Percentiles rank a stretch among this genome's conserved stretches.
These are phyloP conservation scores for Melinaea menophilus DNA, from an alignment of 2,888 invertebrate genomes.

Conservation along the genomic window DNA sequence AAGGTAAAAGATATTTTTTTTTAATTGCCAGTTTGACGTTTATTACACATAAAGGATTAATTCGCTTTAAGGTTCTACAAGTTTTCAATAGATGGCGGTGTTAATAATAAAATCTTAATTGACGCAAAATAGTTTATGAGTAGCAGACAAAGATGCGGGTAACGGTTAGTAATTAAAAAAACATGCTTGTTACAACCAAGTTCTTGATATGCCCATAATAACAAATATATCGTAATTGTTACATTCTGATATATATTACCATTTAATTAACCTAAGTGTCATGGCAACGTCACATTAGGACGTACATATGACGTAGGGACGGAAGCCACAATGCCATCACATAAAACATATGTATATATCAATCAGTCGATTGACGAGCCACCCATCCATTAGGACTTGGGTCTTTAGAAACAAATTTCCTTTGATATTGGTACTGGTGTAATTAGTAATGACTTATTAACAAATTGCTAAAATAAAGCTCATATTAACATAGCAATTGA, in stretches of 20 bases:
- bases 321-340: conserved; percentile 53
- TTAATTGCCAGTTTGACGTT: too few species aligned
- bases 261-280: conserved; percentile 23
- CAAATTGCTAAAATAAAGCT: conserved; percentile 17
- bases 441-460: conserved; percentile 29
- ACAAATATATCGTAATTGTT: too few species aligned
- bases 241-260: not conserved
- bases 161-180: too few species aligned
- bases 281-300: conserved; percentile 58
- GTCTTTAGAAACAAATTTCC: conserved; percentile 28
- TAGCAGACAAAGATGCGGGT: too few species aligned
- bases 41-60: too few species aligned
- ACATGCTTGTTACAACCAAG: too few species aligned
- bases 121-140: too few species aligned
- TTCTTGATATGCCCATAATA: too few species aligned
- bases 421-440: conserved; percentile 25
- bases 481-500: not conserved
- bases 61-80: too few species aligned
- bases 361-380: conserved; percentile 53
- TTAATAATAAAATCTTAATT: too few species aligned
- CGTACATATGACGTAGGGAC: conserved; percentile 36
- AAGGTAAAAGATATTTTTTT: too few species aligned
- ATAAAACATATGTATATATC: conserved; percentile 60
- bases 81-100: too few species aligned
- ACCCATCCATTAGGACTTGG: conserved; percentile 33